A percentile compares a stretch with the other conserved stretches of the same genome.
Evolutionary conservation across 2,797 vertebrate genomes (phyloP).

Genomic region (Anomalospiza imberbis): DNA sequence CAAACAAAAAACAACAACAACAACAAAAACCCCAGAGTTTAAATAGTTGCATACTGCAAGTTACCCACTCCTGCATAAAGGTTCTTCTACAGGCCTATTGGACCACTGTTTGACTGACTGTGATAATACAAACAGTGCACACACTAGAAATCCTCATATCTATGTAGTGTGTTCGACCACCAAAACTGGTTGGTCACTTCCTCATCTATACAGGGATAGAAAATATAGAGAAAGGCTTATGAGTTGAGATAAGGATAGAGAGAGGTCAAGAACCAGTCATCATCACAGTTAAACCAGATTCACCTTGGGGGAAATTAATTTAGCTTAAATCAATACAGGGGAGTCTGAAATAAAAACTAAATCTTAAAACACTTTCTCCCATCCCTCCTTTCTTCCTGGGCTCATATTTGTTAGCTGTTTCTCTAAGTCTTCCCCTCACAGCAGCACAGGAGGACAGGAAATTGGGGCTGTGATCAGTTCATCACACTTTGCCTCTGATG

Average conservation of each 20-base stretch:
- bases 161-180: too few species aligned
- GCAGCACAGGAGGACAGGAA: too few species aligned
- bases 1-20: too few species aligned
- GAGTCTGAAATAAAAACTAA: neutral
- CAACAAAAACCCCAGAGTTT: neutral
- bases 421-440: neutral
- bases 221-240: too few species aligned
- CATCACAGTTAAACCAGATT: neutral
- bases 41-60: neutral
- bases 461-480: neutral
- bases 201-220: neutral
- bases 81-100: neutral
- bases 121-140: neutral
- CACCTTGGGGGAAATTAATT: neutral
- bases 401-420: neutral
- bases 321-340: neutral
- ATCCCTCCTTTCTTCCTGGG: neutral
- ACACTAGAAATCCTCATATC: neutral
- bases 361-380: neutral
- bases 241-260: neutral
- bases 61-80: neutral
- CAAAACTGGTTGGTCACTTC: neutral
- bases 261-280: neutral
- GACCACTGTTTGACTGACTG: neutral
- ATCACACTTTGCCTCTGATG: neutral